Percentiles rank a stretch among this genome's conserved stretches.
Conservation (phyloP, 2,113 vertebrate genomes). For the Lepisosteus osseus region DNA sequence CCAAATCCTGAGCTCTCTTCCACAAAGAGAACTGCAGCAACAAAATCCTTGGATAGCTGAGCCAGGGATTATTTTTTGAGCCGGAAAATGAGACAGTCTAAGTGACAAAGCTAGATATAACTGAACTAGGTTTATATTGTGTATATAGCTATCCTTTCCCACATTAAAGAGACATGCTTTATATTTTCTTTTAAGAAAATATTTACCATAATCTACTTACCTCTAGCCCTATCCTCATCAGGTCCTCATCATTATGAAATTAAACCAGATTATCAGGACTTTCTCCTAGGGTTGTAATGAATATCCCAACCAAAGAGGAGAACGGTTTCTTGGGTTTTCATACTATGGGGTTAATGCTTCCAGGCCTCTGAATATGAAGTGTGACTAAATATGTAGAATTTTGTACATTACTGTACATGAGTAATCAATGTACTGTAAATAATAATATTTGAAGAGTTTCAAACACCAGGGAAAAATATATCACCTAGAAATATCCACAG, state of each 20-base stretch:
- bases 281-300: too few relatives aligned
- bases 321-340: background rate
- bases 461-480: too few relatives aligned
- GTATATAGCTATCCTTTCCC: background rate
- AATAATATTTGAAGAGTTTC: too few relatives aligned
- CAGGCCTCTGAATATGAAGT: too few relatives aligned
- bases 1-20: conserved; percentile 10
- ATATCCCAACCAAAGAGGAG: background rate
- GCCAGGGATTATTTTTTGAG: conserved; percentile 10
- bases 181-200: background rate
- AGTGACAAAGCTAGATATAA: background rate
- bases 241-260: too few relatives aligned
- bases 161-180: background rate
- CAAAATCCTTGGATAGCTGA: conserved; percentile 5
- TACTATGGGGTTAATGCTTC: too few relatives aligned
- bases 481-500: too few relatives aligned
- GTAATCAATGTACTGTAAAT: too few relatives aligned
- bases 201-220: background rate
- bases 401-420: too few relatives aligned
- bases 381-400: too few relatives aligned
- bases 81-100: conserved; percentile 8
- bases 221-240: background rate
- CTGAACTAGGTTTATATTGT: background rate
- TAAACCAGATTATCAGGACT: background rate
- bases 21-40: conserved; percentile 7